phyloP scores from a whole-genome alignment of 2,888 invertebrate species.

The Eupithecia pulchellata region DNA sequence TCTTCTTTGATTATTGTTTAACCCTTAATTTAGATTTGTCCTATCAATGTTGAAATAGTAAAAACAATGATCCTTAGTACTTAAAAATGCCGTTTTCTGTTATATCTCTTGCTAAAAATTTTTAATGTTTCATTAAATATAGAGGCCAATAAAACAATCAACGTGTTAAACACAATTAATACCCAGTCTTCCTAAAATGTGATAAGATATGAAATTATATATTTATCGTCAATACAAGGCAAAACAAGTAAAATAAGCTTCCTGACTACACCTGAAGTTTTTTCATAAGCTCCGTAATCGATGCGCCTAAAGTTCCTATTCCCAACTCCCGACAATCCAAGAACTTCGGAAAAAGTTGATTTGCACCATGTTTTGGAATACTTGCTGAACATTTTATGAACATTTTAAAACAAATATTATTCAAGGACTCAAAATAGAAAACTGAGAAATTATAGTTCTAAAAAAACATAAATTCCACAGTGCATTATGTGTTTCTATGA shows the following conservation, averaged over 20 bases:
- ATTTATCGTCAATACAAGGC: slow-evolving; percentile 4
- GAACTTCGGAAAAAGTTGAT: slow-evolving; percentile 55
- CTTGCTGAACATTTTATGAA: background rate
- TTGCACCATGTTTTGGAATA: background rate
- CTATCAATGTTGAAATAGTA: no score
- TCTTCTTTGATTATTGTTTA: background rate
- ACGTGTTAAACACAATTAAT: background rate
- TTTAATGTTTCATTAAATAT: background rate
- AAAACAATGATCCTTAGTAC: no score
- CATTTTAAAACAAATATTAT: background rate
- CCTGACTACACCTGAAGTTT: slow-evolving; percentile 41
- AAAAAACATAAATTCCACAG: background rate
- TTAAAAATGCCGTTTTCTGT: background rate
- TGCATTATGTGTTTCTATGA: no score
- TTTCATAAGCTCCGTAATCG: slow-evolving; percentile 33
- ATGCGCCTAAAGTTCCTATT: slow-evolving; percentile 28
- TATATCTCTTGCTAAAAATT: background rate
- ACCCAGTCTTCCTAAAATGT: background rate
- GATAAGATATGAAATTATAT: background rate
- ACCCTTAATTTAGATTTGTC: no score
- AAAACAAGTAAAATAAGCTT: slow-evolving; percentile 14
- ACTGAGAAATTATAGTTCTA: background rate
- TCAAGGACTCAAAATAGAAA: background rate
- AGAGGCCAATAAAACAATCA: background rate
- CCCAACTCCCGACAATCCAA: slow-evolving; percentile 49